These are phyloP conservation scores for Watsonalla cultraria DNA, from an alignment of 2,888 invertebrate species.

Conservation along the genomic window DNA sequence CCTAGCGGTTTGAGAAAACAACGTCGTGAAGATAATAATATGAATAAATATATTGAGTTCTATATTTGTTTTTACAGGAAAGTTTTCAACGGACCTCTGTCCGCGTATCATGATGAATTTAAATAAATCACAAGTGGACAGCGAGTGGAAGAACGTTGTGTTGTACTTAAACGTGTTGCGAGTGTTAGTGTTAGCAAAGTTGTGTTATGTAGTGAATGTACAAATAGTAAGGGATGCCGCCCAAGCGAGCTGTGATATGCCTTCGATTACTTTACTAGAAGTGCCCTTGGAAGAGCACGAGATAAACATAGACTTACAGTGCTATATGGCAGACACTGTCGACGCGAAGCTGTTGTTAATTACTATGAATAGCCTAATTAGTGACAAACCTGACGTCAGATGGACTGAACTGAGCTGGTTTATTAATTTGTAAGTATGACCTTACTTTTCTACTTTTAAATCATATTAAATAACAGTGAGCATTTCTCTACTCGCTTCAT, in stretches of 20 bases:
- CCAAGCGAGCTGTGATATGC: slow-evolving; percentile 60
- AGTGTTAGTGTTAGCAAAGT: slow-evolving; percentile 53
- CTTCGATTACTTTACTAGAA: slow-evolving; percentile 55
- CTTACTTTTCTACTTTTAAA: neutral
- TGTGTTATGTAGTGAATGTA: slow-evolving; percentile 69
- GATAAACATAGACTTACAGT: slow-evolving; percentile 73
- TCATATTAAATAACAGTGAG: no score
- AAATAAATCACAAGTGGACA: slow-evolving; percentile 49
- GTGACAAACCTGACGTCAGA: slow-evolving; percentile 79
- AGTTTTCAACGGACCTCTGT: slow-evolving; percentile 60
- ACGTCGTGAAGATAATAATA: no score
- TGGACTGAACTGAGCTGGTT: slow-evolving; percentile 88
- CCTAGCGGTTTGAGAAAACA: no score
- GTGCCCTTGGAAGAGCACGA: slow-evolving; percentile 52
- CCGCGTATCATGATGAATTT: slow-evolving; percentile 53
- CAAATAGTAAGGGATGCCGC: slow-evolving; percentile 63
- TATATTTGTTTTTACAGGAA: slow-evolving; percentile 46
- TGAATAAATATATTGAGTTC: neutral
- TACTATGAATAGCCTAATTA: slow-evolving; percentile 80
- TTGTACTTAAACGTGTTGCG: slow-evolving; percentile 61
- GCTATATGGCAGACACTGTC: slow-evolving; percentile 77
- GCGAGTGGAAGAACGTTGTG: slow-evolving; percentile 57
- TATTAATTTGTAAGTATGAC: slow-evolving; percentile 78
- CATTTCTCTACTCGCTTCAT: no score
- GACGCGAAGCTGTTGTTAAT: slow-evolving; percentile 78